These are phyloP conservation scores for Clepsis dumicolana DNA, from an alignment of 2,888 invertebrate species.

Conservation along the genomic window DNA sequence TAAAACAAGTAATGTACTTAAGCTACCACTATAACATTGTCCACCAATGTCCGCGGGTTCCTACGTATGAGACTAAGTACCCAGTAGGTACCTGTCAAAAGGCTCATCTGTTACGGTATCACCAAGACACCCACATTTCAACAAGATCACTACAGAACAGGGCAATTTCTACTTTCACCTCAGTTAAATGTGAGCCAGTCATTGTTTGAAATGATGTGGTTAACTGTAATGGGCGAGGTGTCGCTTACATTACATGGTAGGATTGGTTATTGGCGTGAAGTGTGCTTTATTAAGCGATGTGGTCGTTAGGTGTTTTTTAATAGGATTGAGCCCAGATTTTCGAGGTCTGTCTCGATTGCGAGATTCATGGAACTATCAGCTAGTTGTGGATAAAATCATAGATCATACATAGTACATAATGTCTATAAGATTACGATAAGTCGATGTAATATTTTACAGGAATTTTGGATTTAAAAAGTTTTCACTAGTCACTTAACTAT, in stretches of 20 bases:
- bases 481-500: too few species aligned
- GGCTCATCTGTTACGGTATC: background rate
- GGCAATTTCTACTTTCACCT: slow-evolving; percentile 53
- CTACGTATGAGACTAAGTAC: too few species aligned
- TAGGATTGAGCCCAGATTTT: background rate
- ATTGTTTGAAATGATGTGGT: slow-evolving; percentile 62
- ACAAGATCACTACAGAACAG: slow-evolving; percentile 43
- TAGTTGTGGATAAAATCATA: too few species aligned
- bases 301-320: background rate
- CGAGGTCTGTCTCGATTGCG: too few species aligned
- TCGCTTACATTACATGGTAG: slow-evolving; percentile 19
- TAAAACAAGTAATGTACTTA: too few species aligned
- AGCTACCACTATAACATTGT: too few species aligned
- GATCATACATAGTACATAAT: too few species aligned
- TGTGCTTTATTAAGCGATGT: background rate
- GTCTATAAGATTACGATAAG: too few species aligned
- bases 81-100: background rate
- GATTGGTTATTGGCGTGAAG: background rate
- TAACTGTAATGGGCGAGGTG: slow-evolving; percentile 22
- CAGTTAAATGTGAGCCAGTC: slow-evolving; percentile 49
- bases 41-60: too few species aligned
- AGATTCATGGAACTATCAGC: too few species aligned
- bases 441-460: too few species aligned
- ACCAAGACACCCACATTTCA: slow-evolving; percentile 17
- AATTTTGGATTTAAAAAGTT: too few species aligned